These are phyloP conservation scores for Thereva unica DNA, from an alignment of 2,888 invertebrate genomes.

Conservation along the genomic window DNA sequence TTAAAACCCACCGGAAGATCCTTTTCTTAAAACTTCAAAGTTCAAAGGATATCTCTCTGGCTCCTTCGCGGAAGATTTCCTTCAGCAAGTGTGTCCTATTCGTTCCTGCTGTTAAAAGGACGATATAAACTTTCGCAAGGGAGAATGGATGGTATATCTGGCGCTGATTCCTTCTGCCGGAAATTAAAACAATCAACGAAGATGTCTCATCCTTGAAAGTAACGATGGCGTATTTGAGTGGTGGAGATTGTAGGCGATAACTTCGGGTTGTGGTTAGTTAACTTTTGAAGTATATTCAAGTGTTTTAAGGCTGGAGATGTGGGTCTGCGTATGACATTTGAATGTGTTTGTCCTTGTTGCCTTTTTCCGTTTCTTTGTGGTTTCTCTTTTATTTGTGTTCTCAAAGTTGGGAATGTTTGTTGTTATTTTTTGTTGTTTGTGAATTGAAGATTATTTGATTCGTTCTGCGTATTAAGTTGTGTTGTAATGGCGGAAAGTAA, in stretches of 20 bases:
- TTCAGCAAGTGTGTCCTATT: conserved; percentile 31
- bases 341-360: conserved; percentile 4
- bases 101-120: conserved; percentile 6
- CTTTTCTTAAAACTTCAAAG: conserved; percentile 28
- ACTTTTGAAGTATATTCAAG: conserved; percentile 18
- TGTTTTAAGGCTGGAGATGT: conserved; percentile 1
- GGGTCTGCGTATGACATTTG: conserved; percentile 24
- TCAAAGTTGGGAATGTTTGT: too few relatives aligned
- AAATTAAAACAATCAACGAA: conserved; percentile 36
- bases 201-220: conserved; percentile 28
- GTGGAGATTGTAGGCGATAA: conserved; percentile 2
- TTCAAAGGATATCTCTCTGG: conserved; percentile 18
- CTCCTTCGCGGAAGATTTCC: conserved; percentile 3
- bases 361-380: neutral
- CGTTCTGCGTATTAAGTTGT: too few relatives aligned
- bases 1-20: conserved; percentile 30
- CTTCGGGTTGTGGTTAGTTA: conserved; percentile 17
- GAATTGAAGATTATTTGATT: too few relatives aligned
- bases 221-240: conserved; percentile 15
- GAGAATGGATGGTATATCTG: conserved; percentile 12
- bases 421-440: too few relatives aligned
- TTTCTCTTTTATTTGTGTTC: too few relatives aligned
- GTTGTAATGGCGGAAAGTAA: too few relatives aligned
- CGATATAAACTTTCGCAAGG: neutral
- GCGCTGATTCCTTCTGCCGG: conserved; percentile 31